Evolutionary conservation across 2,113 vertebrate species (phyloP).

Genomic region (Charina bottae): DNA sequence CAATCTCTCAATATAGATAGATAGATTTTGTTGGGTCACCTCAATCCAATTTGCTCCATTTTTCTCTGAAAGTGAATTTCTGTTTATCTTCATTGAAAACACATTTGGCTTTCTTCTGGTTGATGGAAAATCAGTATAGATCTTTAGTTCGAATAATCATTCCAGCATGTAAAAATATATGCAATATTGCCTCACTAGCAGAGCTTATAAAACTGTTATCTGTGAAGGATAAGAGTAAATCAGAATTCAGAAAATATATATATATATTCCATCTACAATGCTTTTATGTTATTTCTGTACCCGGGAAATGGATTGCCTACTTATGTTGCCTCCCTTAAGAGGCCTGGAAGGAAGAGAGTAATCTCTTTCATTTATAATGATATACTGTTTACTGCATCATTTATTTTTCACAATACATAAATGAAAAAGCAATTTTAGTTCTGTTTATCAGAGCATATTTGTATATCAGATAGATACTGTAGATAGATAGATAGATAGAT

Average conservation of each 20-base stretch:
- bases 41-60: not conserved
- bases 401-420: not conserved
- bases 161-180: constrained; percentile 48
- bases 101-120: not conserved
- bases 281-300: constrained; percentile 6
- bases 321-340: constrained; percentile 23
- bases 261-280: constrained; percentile 38
- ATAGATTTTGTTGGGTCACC: not conserved
- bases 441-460: not conserved
- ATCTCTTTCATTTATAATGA: constrained; percentile 35
- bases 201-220: constrained; percentile 43
- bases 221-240: constrained; percentile 1
- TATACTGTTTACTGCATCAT: constrained; percentile 3
- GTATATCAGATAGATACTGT: not conserved
- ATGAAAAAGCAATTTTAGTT: not conserved
- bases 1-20: not conserved
- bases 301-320: constrained; percentile 31
- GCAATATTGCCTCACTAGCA: constrained; percentile 40
- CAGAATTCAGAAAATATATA: not conserved
- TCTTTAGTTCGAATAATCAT: constrained; percentile 5
- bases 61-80: constrained; percentile 12
- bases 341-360: not conserved
- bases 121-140: constrained; percentile 48
- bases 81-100: constrained; percentile 28
- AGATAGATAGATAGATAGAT: too few relatives aligned